Base-by-base conservation (phyloP, 2,888 invertebrate genomes). In the Timema cristinae region DNA sequence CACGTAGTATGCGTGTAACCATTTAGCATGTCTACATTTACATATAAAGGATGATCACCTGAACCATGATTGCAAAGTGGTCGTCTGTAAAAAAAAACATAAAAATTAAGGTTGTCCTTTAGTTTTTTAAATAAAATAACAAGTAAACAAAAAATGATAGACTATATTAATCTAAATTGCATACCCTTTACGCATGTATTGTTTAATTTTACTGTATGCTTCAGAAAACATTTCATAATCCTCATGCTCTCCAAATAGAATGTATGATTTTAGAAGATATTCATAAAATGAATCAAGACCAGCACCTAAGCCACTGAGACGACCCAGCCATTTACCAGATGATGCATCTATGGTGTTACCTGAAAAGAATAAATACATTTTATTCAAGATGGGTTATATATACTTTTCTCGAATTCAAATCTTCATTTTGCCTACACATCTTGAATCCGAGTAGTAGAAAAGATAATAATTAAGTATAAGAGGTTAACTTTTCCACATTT, bases 271-370 rank as follows among this genome's bases (percentile, higher is more conserved):
- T 69, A 89, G 80, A 75, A 89, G 80, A 79, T 88, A 88, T 80
- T 88, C 88, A 80, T 84, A 88, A 79, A 85, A 88, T 2, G 88
- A 88, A 78, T 88, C 88, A 50, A 88, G 78, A 13, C 88, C 88
- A 70, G 88, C 88, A 61, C 88, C 88, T 7, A 89, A 79, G 4
- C 88, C 88, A 79, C 86, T 85, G 79, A 87, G 81, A 66, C 83
- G 79, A 10, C 87, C 86, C 11, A 83, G 79, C 89, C 89, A 89
- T 77, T 85, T 82, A 13, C 88, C 88, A 52, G 86, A 87, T 77
- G 86, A 85, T n/a, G 87, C 85, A 79, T 89, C 85, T 68, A 89
- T 84, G 9, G 86, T 85, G 80, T 87, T 88, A 9, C 88, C 87
- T 86, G 76, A 11, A 76, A 68, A 63, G 10, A 63, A 63, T 47